These are phyloP conservation scores for Natrix natrix DNA, from an alignment of 2,797 vertebrate species.

Conservation along the genomic window DNA sequence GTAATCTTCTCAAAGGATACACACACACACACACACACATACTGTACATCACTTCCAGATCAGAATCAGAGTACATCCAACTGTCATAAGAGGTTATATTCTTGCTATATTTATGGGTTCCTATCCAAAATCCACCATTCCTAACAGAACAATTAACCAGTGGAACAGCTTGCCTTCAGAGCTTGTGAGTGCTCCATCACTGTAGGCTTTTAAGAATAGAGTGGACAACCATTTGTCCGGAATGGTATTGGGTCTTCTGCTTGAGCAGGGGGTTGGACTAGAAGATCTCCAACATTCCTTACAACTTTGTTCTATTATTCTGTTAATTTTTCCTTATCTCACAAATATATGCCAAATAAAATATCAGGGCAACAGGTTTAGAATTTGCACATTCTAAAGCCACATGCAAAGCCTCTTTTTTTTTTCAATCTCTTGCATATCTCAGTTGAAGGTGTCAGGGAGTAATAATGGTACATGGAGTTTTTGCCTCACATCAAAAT, in stretches of 20 bases:
- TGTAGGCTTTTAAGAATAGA: not conserved
- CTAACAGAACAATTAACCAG: not conserved
- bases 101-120: not conserved
- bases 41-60: not conserved
- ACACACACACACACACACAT: not conserved
- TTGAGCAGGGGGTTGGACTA: not conserved
- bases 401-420: not conserved
- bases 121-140: not conserved
- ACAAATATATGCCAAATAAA: not conserved
- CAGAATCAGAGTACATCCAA: not conserved
- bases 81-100: not conserved
- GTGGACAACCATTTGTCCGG: not conserved
- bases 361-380: not conserved
- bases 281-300: not conserved
- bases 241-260: not conserved
- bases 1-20: not conserved
- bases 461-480: not conserved
- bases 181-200: not conserved
- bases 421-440: not conserved
- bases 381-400: not conserved
- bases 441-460: no score
- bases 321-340: not conserved
- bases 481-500: not conserved
- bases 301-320: not conserved
- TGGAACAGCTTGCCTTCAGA: not conserved